Base-by-base conservation (phyloP, 2,113 vertebrate genomes). In the Rhea americana region DNA sequence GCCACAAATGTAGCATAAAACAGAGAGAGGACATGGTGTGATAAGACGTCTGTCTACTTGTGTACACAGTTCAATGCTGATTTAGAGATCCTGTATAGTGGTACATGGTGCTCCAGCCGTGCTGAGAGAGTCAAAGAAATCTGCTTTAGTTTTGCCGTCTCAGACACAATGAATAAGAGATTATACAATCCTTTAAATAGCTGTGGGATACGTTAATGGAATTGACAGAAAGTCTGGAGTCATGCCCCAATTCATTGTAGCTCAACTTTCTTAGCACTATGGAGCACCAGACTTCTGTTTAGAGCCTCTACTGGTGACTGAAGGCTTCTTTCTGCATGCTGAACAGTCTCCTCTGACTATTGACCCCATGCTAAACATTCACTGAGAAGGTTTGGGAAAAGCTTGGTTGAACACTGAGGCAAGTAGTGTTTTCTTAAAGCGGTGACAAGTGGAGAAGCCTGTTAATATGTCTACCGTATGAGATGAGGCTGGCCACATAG, bases 1-100 rank as follows among this genome's bases (percentile, higher is more conserved):
- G 81, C 95, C 93, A 85, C 37, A 95, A 84, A 93, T 96, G 93
- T 95, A 93, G 95, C 82, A 91, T 35, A 82, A 95, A 92, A 17
- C 82, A 91, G 85, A 88, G 83, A 86, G 66, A 62, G 45, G 50
- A 26, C 26, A 28, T 55, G 53, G 28, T 56, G 55, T n/a, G 47
- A 41, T 59, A 80, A 92, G 18, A 47, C 66, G 61, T 83, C 82
- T 91, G 80, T 83, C 79, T 32, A 7, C 81, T 61, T 65, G 13
- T 76, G 35, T 76, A 58, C 43, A 65, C 41, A 91, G 71, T 82
- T 90, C 53, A 87, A 41, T 43, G 45, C 53, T 12, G 2, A 26
- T 50, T 50, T 88, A 84, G 90, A 91, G 39, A 45, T 67, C 28
- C 58, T 66, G 8, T 47, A 13, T 51, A 50, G 85, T 81, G 71